These are phyloP conservation scores for Lobophora halterata DNA, from an alignment of 2,888 invertebrate species.

Conservation along the genomic window DNA sequence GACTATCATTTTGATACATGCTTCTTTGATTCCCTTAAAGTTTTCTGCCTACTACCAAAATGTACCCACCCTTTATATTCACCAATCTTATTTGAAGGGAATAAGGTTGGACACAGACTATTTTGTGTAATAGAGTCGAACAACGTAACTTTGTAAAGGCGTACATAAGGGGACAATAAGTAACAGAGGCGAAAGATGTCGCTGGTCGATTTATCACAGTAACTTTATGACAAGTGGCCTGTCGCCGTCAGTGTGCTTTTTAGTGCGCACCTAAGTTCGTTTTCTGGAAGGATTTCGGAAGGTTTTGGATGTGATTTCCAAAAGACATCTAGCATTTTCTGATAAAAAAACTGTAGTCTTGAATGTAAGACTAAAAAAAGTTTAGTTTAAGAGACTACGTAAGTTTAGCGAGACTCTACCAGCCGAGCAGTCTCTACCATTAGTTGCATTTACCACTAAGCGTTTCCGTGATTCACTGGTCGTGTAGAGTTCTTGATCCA, in stretches of 20 bases:
- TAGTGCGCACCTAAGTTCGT: constrained; percentile 51
- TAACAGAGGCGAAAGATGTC: constrained; percentile 69
- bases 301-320: constrained; percentile 20
- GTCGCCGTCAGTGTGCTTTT: constrained; percentile 72
- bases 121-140: not conserved
- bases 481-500: too few species aligned
- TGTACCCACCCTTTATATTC: not conserved
- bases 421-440: too few species aligned
- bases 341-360: too few species aligned
- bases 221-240: constrained; percentile 75
- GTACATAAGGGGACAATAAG: constrained; percentile 72
- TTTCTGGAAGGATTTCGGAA: constrained; percentile 28
- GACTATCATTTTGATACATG: constrained; percentile 55
- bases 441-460: too few species aligned
- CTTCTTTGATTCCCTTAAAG: constrained; percentile 50
- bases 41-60: constrained; percentile 27
- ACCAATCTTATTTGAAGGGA: accelerated
- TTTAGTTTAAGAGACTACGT: too few species aligned
- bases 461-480: too few species aligned
- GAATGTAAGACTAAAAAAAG: too few species aligned
- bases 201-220: constrained; percentile 72
- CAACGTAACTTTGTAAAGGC: constrained; percentile 25
- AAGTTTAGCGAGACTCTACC: too few species aligned
- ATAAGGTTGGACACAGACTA: constrained; percentile 29
- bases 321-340: too few species aligned